Conservation (phyloP, 2,888 invertebrate species). For the Hydropsyche betteni region DNA sequence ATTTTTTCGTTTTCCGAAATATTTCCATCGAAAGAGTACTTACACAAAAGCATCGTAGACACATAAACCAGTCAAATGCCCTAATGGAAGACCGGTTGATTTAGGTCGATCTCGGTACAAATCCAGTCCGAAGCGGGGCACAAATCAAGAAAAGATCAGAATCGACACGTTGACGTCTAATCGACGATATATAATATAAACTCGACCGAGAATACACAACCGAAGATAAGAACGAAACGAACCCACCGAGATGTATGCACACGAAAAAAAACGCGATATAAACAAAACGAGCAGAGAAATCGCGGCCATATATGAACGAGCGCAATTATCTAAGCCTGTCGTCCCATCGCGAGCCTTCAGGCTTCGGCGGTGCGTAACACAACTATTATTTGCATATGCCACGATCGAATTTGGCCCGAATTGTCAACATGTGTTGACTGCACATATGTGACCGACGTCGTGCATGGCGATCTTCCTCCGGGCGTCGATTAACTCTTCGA, state of each 20-base stretch:
- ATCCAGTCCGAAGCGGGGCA: not conserved
- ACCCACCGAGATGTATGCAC: too few relatives aligned
- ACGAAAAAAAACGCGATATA: not conserved
- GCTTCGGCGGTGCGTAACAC: not conserved
- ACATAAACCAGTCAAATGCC: slow-evolving; percentile 1
- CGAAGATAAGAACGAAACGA: not conserved
- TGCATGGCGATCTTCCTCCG: too few relatives aligned
- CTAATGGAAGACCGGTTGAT: not conserved
- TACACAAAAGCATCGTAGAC: not conserved
- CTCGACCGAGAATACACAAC: not conserved
- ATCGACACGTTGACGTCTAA: slow-evolving; percentile 5
- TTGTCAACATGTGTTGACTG: too few relatives aligned
- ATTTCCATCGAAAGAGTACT: too few relatives aligned
- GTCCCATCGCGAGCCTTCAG: not conserved
- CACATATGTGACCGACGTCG: too few relatives aligned
- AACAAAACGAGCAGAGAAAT: slow-evolving; percentile 24
- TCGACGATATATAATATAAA: not conserved
- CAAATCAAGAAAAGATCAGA: slow-evolving; percentile 17
- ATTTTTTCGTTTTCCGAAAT: too few relatives aligned
- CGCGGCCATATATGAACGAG: slow-evolving; percentile 11
- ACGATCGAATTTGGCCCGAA: too few relatives aligned
- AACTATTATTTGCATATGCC: too few relatives aligned
- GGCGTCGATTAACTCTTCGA: too few relatives aligned
- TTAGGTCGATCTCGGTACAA: slow-evolving; percentile 9
- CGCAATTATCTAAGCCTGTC: slow-evolving; percentile 9